Evolutionary conservation across 2,888 invertebrate genomes (phyloP), one percentile per base, ranked within the genome.

Genomic region (Mylabris sibirica): DNA sequence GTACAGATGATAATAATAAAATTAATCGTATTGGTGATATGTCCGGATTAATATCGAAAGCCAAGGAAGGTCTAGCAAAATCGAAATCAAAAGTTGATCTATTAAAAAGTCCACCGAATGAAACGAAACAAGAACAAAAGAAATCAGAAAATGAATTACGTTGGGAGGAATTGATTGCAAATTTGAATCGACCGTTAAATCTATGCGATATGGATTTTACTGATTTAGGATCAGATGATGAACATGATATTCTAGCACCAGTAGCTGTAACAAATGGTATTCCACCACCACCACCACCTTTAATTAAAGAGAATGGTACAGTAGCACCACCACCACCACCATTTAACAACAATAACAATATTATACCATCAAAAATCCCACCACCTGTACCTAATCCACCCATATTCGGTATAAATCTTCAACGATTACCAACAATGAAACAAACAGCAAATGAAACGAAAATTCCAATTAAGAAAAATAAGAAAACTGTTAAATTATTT

Each of bases 151-250:
- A 95, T 80, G 98, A 98, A 80, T 85, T 98, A 2, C 95, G 97
- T 80, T 99, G 99, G 98, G 98, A 98, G 81, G 95, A 96, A 80
- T 85, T 98, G 71, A 91, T 93, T 63, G 90, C 92, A 49, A 91
- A 91, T 73, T 87, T 94, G 76, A 88, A 91, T 70, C 87, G 95
- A 72, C 91, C 93, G 72, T 87, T 95, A 82, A 91, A 94, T 74
- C 89, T 97, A 61, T 97, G 98, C 83, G 98, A 99, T 85, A 88
- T 99, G 80, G 99, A 99, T 85, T 99, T 99, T 85, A 96, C 96
- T 12, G 98, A 99, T 85, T 88, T 99, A 65, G 90, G 90, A 63
- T 91, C 91, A 41, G 95, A 95, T 66, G 97, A 98, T 75, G 98
- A 98, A 82, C 90, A 92, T 66, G 95, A 95, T 80, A 68, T 79